Evolutionary conservation across 2,113 vertebrate species (phyloP).

Genomic region (Paraplagusia blochii): DNA sequence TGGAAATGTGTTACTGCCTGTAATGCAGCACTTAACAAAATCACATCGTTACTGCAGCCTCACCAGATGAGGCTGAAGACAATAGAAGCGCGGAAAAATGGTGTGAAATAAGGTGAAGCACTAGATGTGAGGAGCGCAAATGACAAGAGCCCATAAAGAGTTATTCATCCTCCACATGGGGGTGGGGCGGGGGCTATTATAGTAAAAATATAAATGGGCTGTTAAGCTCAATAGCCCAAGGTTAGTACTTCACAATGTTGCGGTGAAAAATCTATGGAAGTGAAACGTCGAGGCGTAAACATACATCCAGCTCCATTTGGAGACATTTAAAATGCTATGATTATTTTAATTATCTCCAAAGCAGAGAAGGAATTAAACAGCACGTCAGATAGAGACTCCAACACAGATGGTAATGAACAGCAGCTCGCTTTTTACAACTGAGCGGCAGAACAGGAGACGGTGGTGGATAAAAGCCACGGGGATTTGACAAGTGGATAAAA

Average conservation of each 20-base stretch:
- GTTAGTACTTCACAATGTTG: conserved; percentile 63
- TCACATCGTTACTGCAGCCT: too few species aligned
- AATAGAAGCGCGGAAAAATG: conserved; percentile 24
- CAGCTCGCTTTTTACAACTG: conserved; percentile 32
- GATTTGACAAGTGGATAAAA: conserved; percentile 44
- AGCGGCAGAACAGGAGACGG: conserved; percentile 20
- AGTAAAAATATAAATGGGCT: conserved; percentile 73
- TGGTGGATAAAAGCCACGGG: conserved; percentile 20
- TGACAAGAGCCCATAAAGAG: conserved; percentile 69
- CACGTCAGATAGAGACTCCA: conserved; percentile 31
- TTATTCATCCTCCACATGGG: conserved; percentile 77
- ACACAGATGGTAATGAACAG: conserved; percentile 14
- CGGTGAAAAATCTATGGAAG: conserved; percentile 41
- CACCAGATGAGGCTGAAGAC: conserved; percentile 44
- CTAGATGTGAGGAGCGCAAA: conserved; percentile 42
- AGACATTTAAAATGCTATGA: conserved; percentile 31
- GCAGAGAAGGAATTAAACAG: conserved; percentile 29
- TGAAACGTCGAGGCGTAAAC: conserved; percentile 29
- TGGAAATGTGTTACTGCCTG: too few species aligned
- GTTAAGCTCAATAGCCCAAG: conserved; percentile 78
- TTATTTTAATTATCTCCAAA: conserved; percentile 47
- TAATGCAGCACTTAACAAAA: too few species aligned
- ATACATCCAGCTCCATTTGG: conserved; percentile 26
- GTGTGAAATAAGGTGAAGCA: conserved; percentile 19
- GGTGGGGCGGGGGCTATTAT: conserved; percentile 65